These are phyloP conservation scores for Lemur catta DNA, from an alignment of 2,797 vertebrate species.

Conservation along the genomic window DNA sequence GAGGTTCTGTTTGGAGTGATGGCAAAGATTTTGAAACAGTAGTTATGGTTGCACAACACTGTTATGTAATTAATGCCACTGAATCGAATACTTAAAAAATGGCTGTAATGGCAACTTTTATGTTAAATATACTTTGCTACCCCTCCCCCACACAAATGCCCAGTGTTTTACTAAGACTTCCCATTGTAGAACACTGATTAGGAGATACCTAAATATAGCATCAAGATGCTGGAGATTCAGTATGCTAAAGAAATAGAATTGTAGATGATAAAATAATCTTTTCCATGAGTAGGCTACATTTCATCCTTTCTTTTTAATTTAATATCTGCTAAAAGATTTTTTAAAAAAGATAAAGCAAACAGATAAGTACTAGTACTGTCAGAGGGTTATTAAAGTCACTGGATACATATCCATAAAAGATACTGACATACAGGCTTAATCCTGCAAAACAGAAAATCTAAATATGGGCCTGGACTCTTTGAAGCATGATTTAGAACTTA, in stretches of 20 bases:
- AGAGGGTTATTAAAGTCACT: neutral
- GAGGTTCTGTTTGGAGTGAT: neutral
- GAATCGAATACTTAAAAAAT: neutral
- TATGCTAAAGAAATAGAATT: neutral
- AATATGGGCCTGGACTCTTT: neutral
- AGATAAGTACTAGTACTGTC: neutral
- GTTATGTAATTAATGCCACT: neutral
- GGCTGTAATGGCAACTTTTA: neutral
- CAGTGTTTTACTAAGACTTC: neutral
- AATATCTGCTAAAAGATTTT: neutral
- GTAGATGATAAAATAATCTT: neutral
- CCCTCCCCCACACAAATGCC: neutral
- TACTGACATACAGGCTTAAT: neutral
- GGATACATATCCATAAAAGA: neutral
- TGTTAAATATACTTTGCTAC: neutral
- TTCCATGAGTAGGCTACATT: neutral
- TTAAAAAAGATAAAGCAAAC: neutral
- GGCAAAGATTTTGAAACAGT: neutral
- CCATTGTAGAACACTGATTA: neutral
- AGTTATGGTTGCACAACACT: neutral
- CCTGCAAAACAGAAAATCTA: neutral
- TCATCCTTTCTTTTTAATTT: neutral
- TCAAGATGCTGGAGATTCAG: neutral
- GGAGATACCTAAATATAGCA: neutral
- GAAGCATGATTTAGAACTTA: neutral